Evolutionary conservation across 1,140 invertebrate species (phyloP).

Genomic region (Magallana angulata): DNA sequence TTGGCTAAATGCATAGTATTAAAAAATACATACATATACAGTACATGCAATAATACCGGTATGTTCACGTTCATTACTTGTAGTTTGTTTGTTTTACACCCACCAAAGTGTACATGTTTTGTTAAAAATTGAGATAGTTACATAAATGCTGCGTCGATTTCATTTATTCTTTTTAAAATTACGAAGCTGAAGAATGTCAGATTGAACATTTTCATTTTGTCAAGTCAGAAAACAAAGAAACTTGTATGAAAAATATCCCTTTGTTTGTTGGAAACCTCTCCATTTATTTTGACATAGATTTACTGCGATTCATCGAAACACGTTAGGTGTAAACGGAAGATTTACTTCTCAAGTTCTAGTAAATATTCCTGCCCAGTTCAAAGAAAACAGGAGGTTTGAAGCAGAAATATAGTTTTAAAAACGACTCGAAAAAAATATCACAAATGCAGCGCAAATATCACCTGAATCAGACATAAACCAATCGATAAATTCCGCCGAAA

Average conservation of each 20-base stretch:
- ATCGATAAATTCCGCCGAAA: constrained; percentile 20
- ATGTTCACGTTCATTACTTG: no score
- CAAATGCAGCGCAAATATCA: constrained; percentile 1
- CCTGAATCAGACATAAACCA: constrained; percentile 23
- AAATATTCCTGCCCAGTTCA: constrained; percentile 16
- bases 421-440: neutral
- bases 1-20: no score
- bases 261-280: constrained; percentile 13
- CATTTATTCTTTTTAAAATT: neutral
- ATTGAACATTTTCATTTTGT: neutral
- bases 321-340: constrained; percentile 24
- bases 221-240: neutral
- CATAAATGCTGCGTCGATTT: neutral
- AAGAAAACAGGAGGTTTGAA: constrained; percentile 2
- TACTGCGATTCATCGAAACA: neutral
- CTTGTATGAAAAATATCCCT: neutral
- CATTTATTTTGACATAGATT: neutral
- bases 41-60: no score
- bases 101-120: no score
- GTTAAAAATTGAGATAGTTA: no score
- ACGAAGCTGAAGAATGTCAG: neutral
- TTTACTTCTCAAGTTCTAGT: constrained; percentile 1
- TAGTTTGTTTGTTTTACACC: no score
- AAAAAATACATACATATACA: no score
- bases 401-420: neutral